Conservation (phyloP, 2,888 invertebrate genomes). For the Dastarcus helophoroides region DNA sequence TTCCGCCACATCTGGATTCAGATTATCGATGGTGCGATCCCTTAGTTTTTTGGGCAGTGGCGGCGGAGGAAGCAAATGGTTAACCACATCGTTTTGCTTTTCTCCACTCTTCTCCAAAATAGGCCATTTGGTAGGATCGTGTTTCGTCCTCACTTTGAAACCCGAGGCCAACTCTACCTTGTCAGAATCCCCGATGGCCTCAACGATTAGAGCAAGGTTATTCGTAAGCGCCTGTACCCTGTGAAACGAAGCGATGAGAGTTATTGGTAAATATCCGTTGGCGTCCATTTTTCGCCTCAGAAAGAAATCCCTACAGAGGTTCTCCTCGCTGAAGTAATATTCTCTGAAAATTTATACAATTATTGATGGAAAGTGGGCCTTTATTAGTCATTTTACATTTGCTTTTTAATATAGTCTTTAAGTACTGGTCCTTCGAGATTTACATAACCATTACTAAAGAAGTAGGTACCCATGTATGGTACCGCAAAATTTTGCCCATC, state of each 20-base stretch:
- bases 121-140: conserved; percentile 83
- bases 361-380: conserved; percentile 4
- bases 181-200: conserved; percentile 76
- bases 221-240: conserved; percentile 80
- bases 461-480: conserved; percentile 50
- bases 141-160: conserved; percentile 71
- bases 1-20: conserved; percentile 80
- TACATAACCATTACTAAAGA: conserved; percentile 43
- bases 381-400: conserved; percentile 57
- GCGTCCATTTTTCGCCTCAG: conserved; percentile 92
- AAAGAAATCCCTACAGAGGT: conserved; percentile 91
- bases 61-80: conserved; percentile 57
- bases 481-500: conserved; percentile 34
- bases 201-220: conserved; percentile 71
- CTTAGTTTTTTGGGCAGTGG: conserved; percentile 54
- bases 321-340: conserved; percentile 97
- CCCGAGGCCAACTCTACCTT: conserved; percentile 65
- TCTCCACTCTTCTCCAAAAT: conserved; percentile 47
- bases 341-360: conserved; percentile 54
- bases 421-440: conserved; percentile 43
- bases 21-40: conserved; percentile 41
- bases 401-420: conserved; percentile 77
- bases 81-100: conserved; percentile 32
- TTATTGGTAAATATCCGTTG: conserved; percentile 87
- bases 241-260: conserved; percentile 91